Evolutionary conservation across 2,888 invertebrate species (phyloP), one percentile per base, ranked within the genome.

Genomic region (Masnerella sp.): DNA sequence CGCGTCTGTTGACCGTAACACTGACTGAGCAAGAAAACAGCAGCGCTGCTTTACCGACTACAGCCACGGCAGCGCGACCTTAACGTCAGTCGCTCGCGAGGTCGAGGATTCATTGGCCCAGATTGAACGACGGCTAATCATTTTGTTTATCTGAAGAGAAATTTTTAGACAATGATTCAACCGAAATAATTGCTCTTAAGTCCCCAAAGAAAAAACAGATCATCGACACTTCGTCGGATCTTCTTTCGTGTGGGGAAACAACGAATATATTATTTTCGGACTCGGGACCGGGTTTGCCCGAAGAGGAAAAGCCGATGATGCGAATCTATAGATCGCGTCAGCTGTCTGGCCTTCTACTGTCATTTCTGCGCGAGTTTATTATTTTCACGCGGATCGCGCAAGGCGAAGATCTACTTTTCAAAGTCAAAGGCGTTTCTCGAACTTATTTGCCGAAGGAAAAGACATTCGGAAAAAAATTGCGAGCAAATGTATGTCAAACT

Each of bases 121-220:
- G 71, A 78, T 82, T 80, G 75, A 69, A 77, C 59, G 67, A 47
- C 59, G 25, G 59, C 59, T 77, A 81, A 80, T 78, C 75, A 76
- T 75, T 81, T 77, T 77, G 79, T 82, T 82, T 81, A 78, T 80
- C 72, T 32, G 40, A 9, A 2, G 58, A 62, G 20, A 52, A 36
- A 54, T 69, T 62, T 59, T 64, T 56, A 54, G 64, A 58, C 62
- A 58, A 45, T 51, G 42, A 62, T 34, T 56, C 36, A 20, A 42
- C 32, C 38, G 25, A 42, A 64, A 58, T 34, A 70, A 62, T 49
- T 64, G 38, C 18, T 47, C 17, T 45, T 47, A 51, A 38, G 12
- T 47, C 40, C 11, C 45, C 9, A 14, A 11, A 17, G n/a, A n/a
- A n/a, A n/a, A n/a, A n/a, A n/a, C n/a, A n/a, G n/a, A n/a, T n/a